A percentile compares a stretch with the other conserved stretches of the same genome.
Conservation (phyloP, 2,113 vertebrate species). For the Jaculus jaculus region DNA sequence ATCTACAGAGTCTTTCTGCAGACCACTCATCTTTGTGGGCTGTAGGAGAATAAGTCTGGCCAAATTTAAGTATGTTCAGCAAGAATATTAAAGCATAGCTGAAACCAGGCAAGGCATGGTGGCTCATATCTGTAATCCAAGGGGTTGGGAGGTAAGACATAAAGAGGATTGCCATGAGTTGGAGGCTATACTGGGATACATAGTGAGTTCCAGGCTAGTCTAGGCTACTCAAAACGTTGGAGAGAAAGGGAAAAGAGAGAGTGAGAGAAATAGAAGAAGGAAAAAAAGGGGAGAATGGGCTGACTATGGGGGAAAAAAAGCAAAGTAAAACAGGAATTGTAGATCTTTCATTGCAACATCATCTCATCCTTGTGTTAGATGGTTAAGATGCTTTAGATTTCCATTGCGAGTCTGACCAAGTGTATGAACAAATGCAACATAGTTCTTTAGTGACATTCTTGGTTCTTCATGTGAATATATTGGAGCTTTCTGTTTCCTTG, state of each 20-base stretch:
- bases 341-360: not conserved
- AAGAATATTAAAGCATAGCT: slow-evolving; percentile 19
- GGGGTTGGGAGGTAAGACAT: not conserved
- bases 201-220: not conserved
- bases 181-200: not conserved
- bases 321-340: not conserved
- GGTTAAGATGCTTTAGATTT: not conserved
- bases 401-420: not conserved
- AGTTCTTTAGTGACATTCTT: not conserved
- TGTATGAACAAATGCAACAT: not conserved
- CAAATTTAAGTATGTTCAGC: not conserved
- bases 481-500: not conserved
- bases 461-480: not conserved
- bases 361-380: not conserved
- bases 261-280: not conserved
- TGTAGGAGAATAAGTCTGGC: not conserved
- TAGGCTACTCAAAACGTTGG: not conserved
- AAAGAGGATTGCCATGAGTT: not conserved
- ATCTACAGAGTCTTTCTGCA: not conserved
- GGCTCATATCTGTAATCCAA: not conserved
- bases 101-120: fast-evolving
- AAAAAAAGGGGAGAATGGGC: too few relatives aligned
- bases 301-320: too few relatives aligned
- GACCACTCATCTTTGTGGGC: slow-evolving; percentile 6
- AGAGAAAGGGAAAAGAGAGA: not conserved